These are phyloP conservation scores for Epinotia demarniana DNA, from an alignment of 2,888 invertebrate genomes.

Conservation along the genomic window DNA sequence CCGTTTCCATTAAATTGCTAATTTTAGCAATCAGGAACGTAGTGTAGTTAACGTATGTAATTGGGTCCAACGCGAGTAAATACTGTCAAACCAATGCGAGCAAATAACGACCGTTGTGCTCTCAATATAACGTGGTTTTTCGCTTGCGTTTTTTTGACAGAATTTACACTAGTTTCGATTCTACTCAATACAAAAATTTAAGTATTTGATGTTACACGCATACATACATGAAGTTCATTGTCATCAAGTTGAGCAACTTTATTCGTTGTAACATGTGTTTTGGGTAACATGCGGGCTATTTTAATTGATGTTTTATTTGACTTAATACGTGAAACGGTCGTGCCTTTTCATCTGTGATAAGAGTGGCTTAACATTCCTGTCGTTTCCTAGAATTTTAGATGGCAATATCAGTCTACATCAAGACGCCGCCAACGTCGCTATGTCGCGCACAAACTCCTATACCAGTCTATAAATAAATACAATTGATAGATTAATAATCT, in stretches of 20 bases:
- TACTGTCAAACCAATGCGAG: no score
- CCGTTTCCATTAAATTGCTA: neutral
- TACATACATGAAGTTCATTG: neutral
- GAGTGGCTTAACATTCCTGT: neutral
- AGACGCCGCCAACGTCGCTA: slow-evolving; percentile 16
- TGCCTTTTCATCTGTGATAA: slow-evolving; percentile 17
- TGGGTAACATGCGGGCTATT: neutral
- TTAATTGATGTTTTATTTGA: neutral
- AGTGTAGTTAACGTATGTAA: neutral
- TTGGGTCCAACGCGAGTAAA: no score
- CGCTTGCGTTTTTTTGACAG: no score
- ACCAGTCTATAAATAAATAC: slow-evolving; percentile 22
- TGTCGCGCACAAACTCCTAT: slow-evolving; percentile 17
- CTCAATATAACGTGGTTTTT: no score
- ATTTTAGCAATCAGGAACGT: slow-evolving; percentile 6
- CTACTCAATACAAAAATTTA: neutral
- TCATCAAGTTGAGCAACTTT: neutral
- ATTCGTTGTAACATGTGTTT: neutral
- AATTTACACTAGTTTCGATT: no score
- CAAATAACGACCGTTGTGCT: no score
- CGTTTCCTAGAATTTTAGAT: slow-evolving; percentile 4
- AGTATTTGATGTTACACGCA: neutral
- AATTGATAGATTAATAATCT: slow-evolving; percentile 1
- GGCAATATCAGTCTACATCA: slow-evolving; percentile 21
- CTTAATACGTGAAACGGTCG: neutral